A percentile compares a stretch with the other conserved stretches of the same genome.
phyloP scores from a whole-genome alignment of 2,888 invertebrate species.

The Ptychoptera contaminata region DNA sequence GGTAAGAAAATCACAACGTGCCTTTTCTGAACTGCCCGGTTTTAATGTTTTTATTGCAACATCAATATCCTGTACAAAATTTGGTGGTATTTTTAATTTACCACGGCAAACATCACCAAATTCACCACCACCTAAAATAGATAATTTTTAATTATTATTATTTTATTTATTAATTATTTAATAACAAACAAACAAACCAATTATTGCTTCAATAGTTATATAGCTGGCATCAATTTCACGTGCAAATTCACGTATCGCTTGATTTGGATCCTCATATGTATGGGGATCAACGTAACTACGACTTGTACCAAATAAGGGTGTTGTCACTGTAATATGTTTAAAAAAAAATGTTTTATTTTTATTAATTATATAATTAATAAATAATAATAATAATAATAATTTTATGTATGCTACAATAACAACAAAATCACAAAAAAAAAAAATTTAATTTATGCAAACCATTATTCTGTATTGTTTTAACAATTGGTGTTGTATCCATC shows the following conservation, averaged over 20 bases:
- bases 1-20: slow-evolving; percentile 92
- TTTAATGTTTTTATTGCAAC: slow-evolving; percentile 93
- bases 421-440: slow-evolving; percentile 8
- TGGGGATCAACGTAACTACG: slow-evolving; percentile 96
- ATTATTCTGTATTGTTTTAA: slow-evolving; percentile 30
- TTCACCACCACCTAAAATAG: slow-evolving; percentile 66
- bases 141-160: neutral
- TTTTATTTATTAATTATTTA: neutral
- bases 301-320: slow-evolving; percentile 83
- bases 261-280: slow-evolving; percentile 98
- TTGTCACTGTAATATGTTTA: slow-evolving; percentile 55
- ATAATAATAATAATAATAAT: slow-evolving; percentile 16
- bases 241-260: slow-evolving; percentile 95
- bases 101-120: slow-evolving; percentile 99
- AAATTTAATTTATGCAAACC: slow-evolving; percentile 21
- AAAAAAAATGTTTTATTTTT: neutral
- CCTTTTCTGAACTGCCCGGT: slow-evolving; percentile 80
- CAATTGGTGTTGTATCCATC: slow-evolving; percentile 40
- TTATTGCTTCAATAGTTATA: slow-evolving; percentile 96
- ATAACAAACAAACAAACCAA: slow-evolving; percentile 63
- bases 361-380: slow-evolving; percentile 9
- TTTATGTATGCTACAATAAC: slow-evolving; percentile 7
- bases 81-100: slow-evolving; percentile 72
- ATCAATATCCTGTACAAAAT: slow-evolving; percentile 66
- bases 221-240: slow-evolving; percentile 94